Base-by-base conservation (phyloP, 2,797 vertebrate genomes). In the Poeciliopsis presidionis region DNA sequence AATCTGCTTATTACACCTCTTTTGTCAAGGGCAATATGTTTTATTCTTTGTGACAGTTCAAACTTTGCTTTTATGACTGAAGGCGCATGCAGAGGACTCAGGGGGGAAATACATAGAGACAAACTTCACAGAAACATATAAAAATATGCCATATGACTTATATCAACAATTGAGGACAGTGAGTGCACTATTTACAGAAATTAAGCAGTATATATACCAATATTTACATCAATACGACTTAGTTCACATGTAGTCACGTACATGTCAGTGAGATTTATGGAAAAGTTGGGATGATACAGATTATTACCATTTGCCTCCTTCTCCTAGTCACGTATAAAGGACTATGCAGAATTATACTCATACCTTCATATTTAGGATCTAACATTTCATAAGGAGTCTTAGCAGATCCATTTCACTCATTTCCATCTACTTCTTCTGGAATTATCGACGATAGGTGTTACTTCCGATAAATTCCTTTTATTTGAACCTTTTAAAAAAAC, bases 141-240 rank as follows among this genome's bases (percentile, higher is more conserved):
- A 97, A 97, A 97, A 97, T 96, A 96, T 96, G 96, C 94, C 95
- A 95, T 96, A 93, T 93, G 94, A 95, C 95, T 95, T 93, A 95
- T 96, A 96, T 96, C 88, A 94, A 97, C 95, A 96, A 93, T 95
- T 95, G 92, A 94, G 93, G 92, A 95, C 89, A 57, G 87, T 87
- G 90, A 93, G 91, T 93, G 91, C 91, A 91, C 84, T 96, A 96
- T 97, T 95, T 97, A 97, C 96, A 97, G 88, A 95, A 93, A 88
- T 89, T 93, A 94, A 93, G 94, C 88, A 94, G 93, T 94, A 95
- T 94, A 95, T 95, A 93, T 93, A 94, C 91, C 91, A 92, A 94
- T 96, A 96, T 96, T 94, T 96, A 96, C 95, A 95, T 90, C 92
- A 93, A 85, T 84, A 90, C 89, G 92, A 93, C 89, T 90, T 91